These are phyloP conservation scores for Cephus pygmeus DNA, from an alignment of 2,888 invertebrate species.

Conservation along the genomic window DNA sequence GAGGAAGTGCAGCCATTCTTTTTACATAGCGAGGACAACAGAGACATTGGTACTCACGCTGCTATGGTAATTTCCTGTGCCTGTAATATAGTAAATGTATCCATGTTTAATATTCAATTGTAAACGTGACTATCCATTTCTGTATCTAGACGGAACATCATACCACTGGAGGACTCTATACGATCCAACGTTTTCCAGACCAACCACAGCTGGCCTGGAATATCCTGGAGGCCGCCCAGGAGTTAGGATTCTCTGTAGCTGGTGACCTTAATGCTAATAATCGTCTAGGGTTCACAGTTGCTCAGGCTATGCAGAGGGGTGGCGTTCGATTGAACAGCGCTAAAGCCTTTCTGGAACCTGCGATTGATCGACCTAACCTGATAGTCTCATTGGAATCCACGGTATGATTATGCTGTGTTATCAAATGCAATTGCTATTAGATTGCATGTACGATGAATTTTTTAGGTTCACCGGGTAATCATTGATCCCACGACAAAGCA, in stretches of 20 bases:
- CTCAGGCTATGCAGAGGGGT: conserved; percentile 24
- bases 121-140: background rate
- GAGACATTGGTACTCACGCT: background rate
- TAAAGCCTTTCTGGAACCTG: conserved; percentile 1
- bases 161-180: conserved; percentile 27
- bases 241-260: conserved; percentile 31
- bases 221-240: conserved; percentile 26
- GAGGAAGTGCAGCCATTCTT: background rate
- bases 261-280: conserved; percentile 28
- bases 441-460: background rate
- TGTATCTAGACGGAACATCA: conserved; percentile 19
- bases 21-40: background rate
- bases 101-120: background rate
- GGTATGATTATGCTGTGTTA: background rate
- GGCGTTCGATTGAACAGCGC: background rate
- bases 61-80: background rate
- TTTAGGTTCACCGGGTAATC: background rate
- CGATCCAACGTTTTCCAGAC: conserved; percentile 27
- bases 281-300: conserved; percentile 27
- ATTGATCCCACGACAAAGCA: background rate
- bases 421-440: too few relatives aligned
- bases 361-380: conserved; percentile 5
- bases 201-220: conserved; percentile 27
- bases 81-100: background rate
- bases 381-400: background rate